Percentiles rank a stretch among this genome's conserved stretches.
Evolutionary conservation across 2,113 vertebrate species (phyloP).

Genomic region (Ginglymostoma cirratum): DNA sequence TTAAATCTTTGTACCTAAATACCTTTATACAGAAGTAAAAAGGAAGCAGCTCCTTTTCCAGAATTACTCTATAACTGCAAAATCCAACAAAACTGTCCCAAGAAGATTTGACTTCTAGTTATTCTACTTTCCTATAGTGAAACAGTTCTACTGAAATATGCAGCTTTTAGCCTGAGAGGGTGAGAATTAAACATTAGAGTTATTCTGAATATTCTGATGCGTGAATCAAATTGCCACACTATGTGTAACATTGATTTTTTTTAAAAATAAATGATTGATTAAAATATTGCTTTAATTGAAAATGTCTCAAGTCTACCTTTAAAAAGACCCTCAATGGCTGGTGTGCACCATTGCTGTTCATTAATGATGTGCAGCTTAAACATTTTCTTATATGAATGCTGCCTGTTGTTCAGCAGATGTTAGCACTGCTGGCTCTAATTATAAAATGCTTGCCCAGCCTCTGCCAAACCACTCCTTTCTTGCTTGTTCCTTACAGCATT

Average conservation of each 20-base stretch:
- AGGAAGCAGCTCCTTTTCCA: not conserved
- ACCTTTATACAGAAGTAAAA: not conserved
- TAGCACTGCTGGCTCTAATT: not conserved
- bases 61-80: not conserved
- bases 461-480: constrained; percentile 13
- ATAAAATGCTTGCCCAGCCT: not conserved
- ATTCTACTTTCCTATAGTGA: not conserved
- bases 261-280: not conserved
- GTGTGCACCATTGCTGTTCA: not conserved
- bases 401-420: not conserved
- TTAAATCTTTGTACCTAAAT: not conserved
- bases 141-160: not conserved
- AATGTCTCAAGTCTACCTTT: not conserved
- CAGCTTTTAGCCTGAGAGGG: not conserved
- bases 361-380: not conserved
- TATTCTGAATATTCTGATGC: too few relatives aligned
- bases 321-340: not conserved
- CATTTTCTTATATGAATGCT: not conserved
- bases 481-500: not conserved
- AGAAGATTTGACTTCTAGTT: not conserved
- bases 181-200: not conserved
- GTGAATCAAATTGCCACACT: not conserved
- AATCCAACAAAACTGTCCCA: not conserved
- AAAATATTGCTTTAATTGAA: not conserved
- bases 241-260: not conserved